Evolutionary conservation across 2,888 invertebrate genomes (phyloP), one percentile per base, ranked within the genome.

Genomic region (Microplitis manilae): DNA sequence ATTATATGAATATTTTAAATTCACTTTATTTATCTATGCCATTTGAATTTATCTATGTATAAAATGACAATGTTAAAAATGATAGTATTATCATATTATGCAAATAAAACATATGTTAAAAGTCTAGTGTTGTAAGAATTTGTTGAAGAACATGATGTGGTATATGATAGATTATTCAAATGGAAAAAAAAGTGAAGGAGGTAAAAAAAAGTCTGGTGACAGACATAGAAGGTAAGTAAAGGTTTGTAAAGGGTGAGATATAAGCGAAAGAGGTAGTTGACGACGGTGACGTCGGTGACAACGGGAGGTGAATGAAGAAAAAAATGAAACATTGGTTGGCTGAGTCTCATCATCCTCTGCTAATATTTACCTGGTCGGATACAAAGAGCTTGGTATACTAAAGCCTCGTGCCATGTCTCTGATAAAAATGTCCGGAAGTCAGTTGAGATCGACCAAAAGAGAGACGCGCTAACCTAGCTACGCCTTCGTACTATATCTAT

Each of bases 341-440:
- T 79, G 75, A 79, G 81, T 79, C 86, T 88, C 88, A 88, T 88
- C 88, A 88, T 87, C 85, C 87, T 87, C 86, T 82, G 86, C 88
- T 83, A 88, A 88, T 88, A 88, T 88, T 88, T 88, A 84, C 88
- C 80, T 80, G 79, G 77, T 83, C 77, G 79, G 80, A 81, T 83
- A 88, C 87, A 88, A 88, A 88, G 84, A 50, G 75, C 69, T 72
- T 71, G 78, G 78, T 80, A 79, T 76, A 79, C 73, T 65, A 81
- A 84, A 85, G 83, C 17, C 76, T 74, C 72, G 77, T 77, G 68
- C 70, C 72, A 79, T 65, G 73, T 77, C 77, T 78, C 75, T 73
- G 84, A 86, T 84, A 85, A 86, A 85, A 82, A 85, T 83, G 80
- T 74, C 81, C 81, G 81, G 80, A 86, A 81, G 83, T 81, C 77